A percentile compares a stretch with the other conserved stretches of the same genome.
These are phyloP conservation scores for Drosophila asahinai DNA, from an alignment of 1,140 invertebrate genomes.

Conservation along the genomic window DNA sequence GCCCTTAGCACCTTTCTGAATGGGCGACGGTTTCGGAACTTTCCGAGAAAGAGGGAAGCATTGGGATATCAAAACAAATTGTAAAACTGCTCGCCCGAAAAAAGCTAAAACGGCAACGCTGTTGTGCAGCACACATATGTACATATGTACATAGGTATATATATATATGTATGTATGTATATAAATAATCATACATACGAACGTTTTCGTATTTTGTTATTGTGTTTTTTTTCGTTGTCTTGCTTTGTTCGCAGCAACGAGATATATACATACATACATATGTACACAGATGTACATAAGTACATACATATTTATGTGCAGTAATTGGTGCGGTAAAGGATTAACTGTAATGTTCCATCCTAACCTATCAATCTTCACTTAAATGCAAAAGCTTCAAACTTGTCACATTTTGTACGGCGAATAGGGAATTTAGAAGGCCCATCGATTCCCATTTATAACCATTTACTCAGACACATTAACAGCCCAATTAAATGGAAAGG, in stretches of 20 bases:
- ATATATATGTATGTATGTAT: not conserved
- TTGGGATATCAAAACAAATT: too few relatives aligned
- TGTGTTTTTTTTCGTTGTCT: constrained; percentile 7
- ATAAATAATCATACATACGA: constrained; percentile 1
- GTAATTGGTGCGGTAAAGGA: not conserved
- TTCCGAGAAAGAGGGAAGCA: too few relatives aligned
- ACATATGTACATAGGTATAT: constrained; percentile 14
- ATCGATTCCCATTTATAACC: not conserved
- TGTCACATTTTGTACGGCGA: not conserved
- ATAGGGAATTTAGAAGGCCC: not conserved
- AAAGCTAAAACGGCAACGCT: too few relatives aligned
- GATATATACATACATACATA: not conserved
- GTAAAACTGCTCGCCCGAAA: too few relatives aligned
- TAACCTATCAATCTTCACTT: constrained; percentile 9
- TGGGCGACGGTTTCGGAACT: too few relatives aligned
- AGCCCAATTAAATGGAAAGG: not conserved
- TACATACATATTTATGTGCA: not conserved
- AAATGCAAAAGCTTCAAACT: not conserved
- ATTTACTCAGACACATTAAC: not conserved
- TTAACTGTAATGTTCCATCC: not conserved
- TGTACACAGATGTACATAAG: not conserved
- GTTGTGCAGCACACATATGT: not conserved
- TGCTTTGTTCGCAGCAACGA: constrained; percentile 12
- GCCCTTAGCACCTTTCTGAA: too few relatives aligned
- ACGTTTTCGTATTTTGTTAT: constrained; percentile 33